Base-by-base conservation (phyloP, 2,888 invertebrate genomes). In the Folsomia candida region DNA sequence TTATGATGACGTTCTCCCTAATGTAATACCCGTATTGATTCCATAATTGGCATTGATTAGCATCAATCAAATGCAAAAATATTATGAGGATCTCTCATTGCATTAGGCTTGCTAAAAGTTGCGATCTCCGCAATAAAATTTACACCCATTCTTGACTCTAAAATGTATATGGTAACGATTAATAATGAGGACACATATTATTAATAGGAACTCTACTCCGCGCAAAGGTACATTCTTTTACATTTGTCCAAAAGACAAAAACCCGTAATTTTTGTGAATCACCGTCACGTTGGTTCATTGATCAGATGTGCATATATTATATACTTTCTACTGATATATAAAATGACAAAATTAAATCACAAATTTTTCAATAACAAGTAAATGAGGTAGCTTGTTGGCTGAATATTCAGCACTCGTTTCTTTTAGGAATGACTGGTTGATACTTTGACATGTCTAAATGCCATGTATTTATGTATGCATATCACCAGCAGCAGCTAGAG, bases 1-100 rank as follows among this genome's bases (percentile, higher is more conserved):
- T n/a, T n/a, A n/a, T n/a, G n/a, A n/a, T n/a, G n/a, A n/a, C n/a
- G n/a, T n/a, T n/a, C n/a, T n/a, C n/a, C n/a, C 37, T 37, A 37
- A 37, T 51, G 63, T 64, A 64, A 64, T 64, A 64, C 63, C 63
- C 63, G 63, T 64, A 64, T 64, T 64, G 63, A 64, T 64, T 64
- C 63, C 63, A 64, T 28, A 54, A 6, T 22, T 54, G 20, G 54
- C 37, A 37, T 37, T 37, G 22, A 62, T 25, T 59, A 22, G 59
- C 59, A 59, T 59, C 27, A 27, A 57, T 62, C 4, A 62, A 62
- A 62, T 62, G 62, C 62, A 28, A 28, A 37, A 37, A 37, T n/a
- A 24, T 59, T 25, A 59, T 62, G 62, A 62, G 62, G 26, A 25
- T 28, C 62, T n/a, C 28, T 62, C 27, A 4, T 37, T 14, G 14